Conservation (phyloP, 1,140 invertebrate genomes). For the Nasonia vitripennis region DNA sequence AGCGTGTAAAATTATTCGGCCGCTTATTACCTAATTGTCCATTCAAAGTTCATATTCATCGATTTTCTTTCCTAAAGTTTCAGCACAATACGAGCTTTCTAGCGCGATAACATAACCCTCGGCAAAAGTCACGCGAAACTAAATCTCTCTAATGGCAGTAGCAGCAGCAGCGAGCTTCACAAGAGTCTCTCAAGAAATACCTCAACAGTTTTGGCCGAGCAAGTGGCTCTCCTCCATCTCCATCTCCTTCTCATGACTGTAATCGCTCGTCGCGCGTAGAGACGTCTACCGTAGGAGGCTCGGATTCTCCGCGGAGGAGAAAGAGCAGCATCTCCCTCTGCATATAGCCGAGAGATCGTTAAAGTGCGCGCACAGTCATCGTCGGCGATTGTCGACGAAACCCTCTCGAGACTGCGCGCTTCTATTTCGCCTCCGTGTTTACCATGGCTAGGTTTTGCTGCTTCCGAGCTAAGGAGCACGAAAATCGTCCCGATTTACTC, state of each 20-base stretch:
- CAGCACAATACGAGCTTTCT: too few species aligned
- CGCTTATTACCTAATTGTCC: too few species aligned
- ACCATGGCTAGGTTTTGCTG: too few species aligned
- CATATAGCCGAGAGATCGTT: neutral
- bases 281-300: neutral
- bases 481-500: too few species aligned
- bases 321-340: neutral
- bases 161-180: neutral
- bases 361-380: neutral
- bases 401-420: too few species aligned
- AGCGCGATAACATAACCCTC: too few species aligned
- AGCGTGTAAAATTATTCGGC: too few species aligned
- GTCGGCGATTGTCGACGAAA: slow-evolving; percentile 11
- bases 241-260: neutral
- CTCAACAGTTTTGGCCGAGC: neutral
- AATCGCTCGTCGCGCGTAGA: neutral
- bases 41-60: too few species aligned
- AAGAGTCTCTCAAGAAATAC: neutral
- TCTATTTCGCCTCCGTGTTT: too few species aligned
- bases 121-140: neutral
- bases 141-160: neutral
- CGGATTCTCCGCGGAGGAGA: neutral
- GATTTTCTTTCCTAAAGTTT: too few species aligned
- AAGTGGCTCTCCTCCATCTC: neutral
- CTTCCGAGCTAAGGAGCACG: too few species aligned